phyloP scores from a whole-genome alignment of 2,113 vertebrate genomes.

The Dolichotis patagonum region DNA sequence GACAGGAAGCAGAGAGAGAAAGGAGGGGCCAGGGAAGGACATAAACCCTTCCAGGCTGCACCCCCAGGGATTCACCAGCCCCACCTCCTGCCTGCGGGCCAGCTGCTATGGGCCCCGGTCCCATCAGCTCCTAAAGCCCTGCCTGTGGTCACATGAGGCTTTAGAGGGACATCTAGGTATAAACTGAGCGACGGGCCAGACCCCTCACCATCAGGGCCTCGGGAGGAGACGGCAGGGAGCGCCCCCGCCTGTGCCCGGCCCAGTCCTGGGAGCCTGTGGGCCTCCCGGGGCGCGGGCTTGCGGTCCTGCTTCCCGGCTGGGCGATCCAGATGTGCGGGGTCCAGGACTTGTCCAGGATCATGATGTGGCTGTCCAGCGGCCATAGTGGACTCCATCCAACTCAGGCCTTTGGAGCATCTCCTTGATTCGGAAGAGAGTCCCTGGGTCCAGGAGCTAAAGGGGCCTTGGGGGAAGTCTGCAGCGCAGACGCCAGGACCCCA shows the following conservation, averaged over 20 bases:
- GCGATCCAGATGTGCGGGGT: too few relatives aligned
- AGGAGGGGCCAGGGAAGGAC: not conserved
- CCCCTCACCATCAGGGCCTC: not conserved
- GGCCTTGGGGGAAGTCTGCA: not conserved
- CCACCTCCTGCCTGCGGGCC: not conserved
- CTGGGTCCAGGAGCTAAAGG: not conserved
- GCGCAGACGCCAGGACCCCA: too few relatives aligned
- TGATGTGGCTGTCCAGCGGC: accelerated
- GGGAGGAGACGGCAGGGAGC: accelerated
- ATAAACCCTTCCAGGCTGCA: not conserved
- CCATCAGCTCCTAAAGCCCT: not conserved
- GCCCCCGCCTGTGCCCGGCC: not conserved
- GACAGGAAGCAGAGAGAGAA: not conserved
- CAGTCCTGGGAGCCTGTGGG: not conserved
- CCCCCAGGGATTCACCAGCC: not conserved
- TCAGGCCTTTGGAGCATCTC: not conserved
- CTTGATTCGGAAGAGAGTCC: not conserved
- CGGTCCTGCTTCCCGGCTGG: not conserved
- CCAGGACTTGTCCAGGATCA: not conserved
- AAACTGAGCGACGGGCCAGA: not conserved
- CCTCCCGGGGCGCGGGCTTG: accelerated
- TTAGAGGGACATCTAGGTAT: not conserved
- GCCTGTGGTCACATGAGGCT: not conserved
- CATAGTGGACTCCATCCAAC: not conserved
- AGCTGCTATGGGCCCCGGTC: not conserved